These are phyloP conservation scores for Gonatopus flavifemur DNA, from an alignment of 1,140 invertebrate genomes.

Conservation along the genomic window DNA sequence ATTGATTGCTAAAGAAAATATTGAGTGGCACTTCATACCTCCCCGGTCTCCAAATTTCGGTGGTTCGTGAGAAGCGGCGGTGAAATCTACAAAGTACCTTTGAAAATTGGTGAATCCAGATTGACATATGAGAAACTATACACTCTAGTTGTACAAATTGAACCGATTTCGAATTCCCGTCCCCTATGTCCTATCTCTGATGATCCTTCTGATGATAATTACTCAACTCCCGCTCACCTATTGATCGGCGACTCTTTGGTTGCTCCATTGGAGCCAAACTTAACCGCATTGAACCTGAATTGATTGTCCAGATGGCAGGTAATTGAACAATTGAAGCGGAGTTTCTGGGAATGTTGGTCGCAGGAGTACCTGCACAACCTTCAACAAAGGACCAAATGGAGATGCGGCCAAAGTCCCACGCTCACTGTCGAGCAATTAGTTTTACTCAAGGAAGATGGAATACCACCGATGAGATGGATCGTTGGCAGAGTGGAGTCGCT, in stretches of 20 bases:
- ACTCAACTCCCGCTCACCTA: background rate
- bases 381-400: background rate
- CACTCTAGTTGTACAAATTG: background rate
- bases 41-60: background rate
- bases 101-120: background rate
- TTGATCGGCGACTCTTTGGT: background rate
- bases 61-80: background rate
- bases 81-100: background rate
- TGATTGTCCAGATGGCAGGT: background rate
- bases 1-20: background rate
- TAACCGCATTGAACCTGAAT: too few relatives aligned
- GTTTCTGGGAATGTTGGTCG: background rate
- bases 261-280: too few relatives aligned
- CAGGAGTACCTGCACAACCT: background rate
- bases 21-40: background rate
- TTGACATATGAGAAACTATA: background rate
- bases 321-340: background rate
- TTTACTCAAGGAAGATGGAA: too few relatives aligned
- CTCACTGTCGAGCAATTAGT: too few relatives aligned
- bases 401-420: too few relatives aligned
- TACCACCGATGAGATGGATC: too few relatives aligned
- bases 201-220: background rate
- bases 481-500: too few relatives aligned
- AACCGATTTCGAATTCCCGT: background rate
- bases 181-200: background rate